Conservation (phyloP, 2,888 invertebrate genomes). For the Tachina lurida region DNA sequence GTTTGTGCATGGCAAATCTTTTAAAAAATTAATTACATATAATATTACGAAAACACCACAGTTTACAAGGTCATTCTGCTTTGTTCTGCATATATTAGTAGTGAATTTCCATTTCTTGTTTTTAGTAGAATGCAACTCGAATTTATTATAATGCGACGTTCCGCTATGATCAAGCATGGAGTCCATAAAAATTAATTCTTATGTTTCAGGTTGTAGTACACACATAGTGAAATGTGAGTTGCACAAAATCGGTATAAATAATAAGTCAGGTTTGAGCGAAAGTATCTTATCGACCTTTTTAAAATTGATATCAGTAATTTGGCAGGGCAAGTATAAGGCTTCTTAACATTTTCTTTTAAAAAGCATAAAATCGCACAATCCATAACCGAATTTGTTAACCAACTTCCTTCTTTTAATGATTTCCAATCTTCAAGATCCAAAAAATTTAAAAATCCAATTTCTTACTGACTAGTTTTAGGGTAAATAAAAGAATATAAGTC, state of each 20-base stretch:
- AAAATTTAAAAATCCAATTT: conserved; percentile 12
- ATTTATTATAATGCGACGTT: not conserved
- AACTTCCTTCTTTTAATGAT: not conserved
- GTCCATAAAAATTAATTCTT: not conserved
- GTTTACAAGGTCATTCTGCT: no score
- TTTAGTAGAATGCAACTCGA: not conserved
- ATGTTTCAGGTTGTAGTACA: not conserved
- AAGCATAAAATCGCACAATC: conserved; percentile 33
- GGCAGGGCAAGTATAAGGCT: conserved; percentile 11
- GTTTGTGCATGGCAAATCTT: not conserved
- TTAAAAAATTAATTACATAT: not conserved
- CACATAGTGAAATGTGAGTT: conserved; percentile 2
- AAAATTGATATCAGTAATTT: not conserved
- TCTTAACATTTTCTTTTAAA: not conserved
- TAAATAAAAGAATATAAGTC: conserved; percentile 9
- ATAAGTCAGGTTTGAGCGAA: not conserved
- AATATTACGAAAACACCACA: conserved; percentile 24
- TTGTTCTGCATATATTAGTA: no score
- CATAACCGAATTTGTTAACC: conserved; percentile 15
- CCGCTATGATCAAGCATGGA: conserved; percentile 1
- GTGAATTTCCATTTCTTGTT: no score
- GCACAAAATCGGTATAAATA: conserved; percentile 21
- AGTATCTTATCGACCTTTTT: conserved; percentile 9
- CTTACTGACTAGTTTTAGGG: not conserved
- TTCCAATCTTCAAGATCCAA: conserved; percentile 19